These are phyloP conservation scores for Theretra japonica DNA, from an alignment of 2,888 invertebrate species.

Conservation along the genomic window DNA sequence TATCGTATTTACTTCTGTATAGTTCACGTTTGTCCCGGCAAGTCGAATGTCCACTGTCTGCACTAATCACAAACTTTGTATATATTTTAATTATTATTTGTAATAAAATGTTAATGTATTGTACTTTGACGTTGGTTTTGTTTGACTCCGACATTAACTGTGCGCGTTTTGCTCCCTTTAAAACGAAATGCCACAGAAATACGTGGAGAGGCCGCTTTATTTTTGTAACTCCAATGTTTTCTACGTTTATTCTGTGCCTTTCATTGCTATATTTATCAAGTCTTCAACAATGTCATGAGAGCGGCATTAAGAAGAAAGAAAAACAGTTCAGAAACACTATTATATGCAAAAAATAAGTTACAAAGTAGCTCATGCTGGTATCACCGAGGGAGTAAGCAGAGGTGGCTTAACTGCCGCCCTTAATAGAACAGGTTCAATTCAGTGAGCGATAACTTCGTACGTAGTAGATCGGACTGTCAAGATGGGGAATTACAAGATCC, in stretches of 20 bases:
- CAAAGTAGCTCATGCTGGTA: too few relatives aligned
- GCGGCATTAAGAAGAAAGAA: too few relatives aligned
- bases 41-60: background rate
- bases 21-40: background rate
- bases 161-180: slow-evolving; percentile 62
- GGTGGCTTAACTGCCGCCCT: too few relatives aligned
- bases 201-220: slow-evolving; percentile 42
- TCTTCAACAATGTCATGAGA: too few relatives aligned
- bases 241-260: background rate
- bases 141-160: slow-evolving; percentile 69
- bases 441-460: too few relatives aligned
- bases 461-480: too few relatives aligned
- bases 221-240: background rate
- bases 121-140: slow-evolving; percentile 58
- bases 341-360: too few relatives aligned
- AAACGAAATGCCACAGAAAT: slow-evolving; percentile 43
- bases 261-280: background rate
- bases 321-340: too few relatives aligned
- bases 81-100: background rate
- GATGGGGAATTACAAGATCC: too few relatives aligned
- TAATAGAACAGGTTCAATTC: too few relatives aligned
- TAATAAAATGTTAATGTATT: slow-evolving; percentile 4
- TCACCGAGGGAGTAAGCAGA: too few relatives aligned
- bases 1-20: background rate
- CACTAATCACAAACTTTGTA: background rate